Percentiles rank a stretch among this genome's conserved stretches.
These are phyloP conservation scores for Lordiphosa stackelbergi DNA, from an alignment of 1,140 invertebrate genomes.

Conservation along the genomic window DNA sequence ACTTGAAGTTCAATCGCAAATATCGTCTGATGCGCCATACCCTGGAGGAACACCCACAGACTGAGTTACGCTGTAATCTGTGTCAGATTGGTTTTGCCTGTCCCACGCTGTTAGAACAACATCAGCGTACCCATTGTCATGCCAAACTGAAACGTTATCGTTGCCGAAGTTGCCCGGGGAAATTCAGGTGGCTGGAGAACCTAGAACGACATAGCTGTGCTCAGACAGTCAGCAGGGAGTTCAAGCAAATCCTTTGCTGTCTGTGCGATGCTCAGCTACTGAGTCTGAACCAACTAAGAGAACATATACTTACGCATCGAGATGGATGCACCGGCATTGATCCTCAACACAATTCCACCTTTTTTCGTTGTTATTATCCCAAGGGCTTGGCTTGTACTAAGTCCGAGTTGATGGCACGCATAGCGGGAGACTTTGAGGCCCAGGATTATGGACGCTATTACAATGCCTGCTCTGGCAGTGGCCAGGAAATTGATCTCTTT, in stretches of 20 bases:
- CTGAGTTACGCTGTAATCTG: conserved; percentile 40
- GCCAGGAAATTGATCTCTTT: conserved; percentile 59
- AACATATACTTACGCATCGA: conserved; percentile 42
- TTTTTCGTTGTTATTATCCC: conserved; percentile 41
- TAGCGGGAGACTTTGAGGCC: conserved; percentile 45
- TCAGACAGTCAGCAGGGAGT: background rate
- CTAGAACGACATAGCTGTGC: conserved; percentile 49
- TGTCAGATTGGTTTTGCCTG: conserved; percentile 65
- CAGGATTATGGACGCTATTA: conserved; percentile 61
- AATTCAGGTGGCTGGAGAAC: conserved; percentile 67
- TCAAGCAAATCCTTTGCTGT: conserved; percentile 37
- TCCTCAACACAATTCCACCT: conserved; percentile 18
- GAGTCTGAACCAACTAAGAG: conserved; percentile 37
- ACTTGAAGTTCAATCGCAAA: conserved; percentile 38
- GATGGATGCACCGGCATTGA: conserved; percentile 44
- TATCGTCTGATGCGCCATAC: conserved; percentile 51
- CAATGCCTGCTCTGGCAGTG: conserved; percentile 48
- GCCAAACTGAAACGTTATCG: conserved; percentile 37
- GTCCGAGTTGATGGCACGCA: conserved; percentile 34
- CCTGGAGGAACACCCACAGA: conserved; percentile 42
- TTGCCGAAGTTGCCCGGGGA: conserved; percentile 60
- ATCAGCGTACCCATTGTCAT: conserved; percentile 50
- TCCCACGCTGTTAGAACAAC: conserved; percentile 35
- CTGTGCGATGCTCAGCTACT: conserved; percentile 36
- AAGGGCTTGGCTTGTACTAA: conserved; percentile 29